A percentile compares a stretch with the other conserved stretches of the same genome.
phyloP scores from a whole-genome alignment of 2,113 vertebrate genomes.

The Leucopternis melanops region DNA sequence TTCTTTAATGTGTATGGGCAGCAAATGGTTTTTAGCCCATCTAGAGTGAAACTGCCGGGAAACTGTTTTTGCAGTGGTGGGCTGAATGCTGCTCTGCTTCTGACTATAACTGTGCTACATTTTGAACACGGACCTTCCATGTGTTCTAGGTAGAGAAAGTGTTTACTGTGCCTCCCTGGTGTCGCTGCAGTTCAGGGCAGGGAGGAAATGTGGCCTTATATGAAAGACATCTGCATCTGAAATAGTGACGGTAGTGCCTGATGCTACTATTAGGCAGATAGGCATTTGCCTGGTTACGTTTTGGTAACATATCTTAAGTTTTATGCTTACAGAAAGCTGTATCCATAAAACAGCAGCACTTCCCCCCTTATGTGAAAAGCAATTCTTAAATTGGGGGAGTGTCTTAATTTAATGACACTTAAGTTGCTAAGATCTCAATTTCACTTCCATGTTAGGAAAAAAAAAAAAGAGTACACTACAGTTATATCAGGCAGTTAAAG shows the following conservation, averaged over 20 bases:
- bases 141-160: background rate
- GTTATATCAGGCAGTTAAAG: background rate
- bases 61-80: background rate
- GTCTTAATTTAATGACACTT: background rate
- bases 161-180: background rate
- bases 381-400: background rate
- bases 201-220: background rate
- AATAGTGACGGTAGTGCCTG: fast-evolving
- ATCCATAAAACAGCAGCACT: background rate
- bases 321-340: background rate
- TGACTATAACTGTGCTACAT: background rate
- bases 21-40: background rate
- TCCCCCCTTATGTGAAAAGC: background rate
- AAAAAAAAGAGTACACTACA: background rate
- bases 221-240: background rate
- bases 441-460: background rate
- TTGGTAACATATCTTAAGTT: background rate
- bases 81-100: background rate
- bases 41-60: background rate
- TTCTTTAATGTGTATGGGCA: background rate
- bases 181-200: background rate
- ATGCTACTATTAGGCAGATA: background rate
- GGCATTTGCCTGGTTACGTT: background rate
- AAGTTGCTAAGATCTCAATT: background rate
- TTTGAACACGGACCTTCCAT: fast-evolving